Conservation (phyloP, 2,797 vertebrate species). For the Remorina albescens region DNA sequence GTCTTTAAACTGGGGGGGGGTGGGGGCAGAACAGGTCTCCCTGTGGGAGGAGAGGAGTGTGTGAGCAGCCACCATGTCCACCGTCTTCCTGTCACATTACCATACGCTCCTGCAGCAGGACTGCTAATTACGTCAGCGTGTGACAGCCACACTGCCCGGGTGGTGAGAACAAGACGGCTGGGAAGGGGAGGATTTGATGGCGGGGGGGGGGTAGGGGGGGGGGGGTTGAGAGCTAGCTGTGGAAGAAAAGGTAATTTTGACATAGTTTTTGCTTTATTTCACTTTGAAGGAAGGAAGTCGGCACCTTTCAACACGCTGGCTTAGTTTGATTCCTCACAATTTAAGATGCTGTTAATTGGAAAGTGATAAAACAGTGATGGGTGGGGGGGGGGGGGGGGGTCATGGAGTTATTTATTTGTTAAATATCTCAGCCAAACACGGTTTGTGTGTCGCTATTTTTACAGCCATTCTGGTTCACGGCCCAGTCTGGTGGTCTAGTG, state of each 20-base stretch:
- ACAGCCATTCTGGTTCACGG: conserved; percentile 47
- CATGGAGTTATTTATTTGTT: conserved; percentile 32
- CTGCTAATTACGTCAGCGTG: conserved; percentile 77
- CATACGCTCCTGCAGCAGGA: conserved; percentile 72
- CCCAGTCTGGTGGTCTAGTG: conserved; percentile 59
- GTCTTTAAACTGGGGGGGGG: conserved; percentile 28
- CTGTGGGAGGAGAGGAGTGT: conserved; percentile 51
- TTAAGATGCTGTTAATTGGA: conserved; percentile 41
- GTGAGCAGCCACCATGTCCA: conserved; percentile 71
- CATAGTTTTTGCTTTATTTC: conserved; percentile 32
- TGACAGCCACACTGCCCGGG: conserved; percentile 72
- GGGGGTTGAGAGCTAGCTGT: conserved; percentile 15
- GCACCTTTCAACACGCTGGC: conserved; percentile 21
- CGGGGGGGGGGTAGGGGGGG: conserved; percentile 10
- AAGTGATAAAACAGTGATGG: conserved; percentile 27
- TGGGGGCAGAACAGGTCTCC: conserved; percentile 22
- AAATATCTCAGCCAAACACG: conserved; percentile 36
- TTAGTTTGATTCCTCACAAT: conserved; percentile 25
- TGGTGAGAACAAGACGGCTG: conserved; percentile 55
- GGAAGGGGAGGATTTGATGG: conserved; percentile 29
- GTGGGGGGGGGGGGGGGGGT: too few relatives aligned
- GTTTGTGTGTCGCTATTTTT: conserved; percentile 62
- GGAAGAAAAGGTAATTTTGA: conserved; percentile 35
- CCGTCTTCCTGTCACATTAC: conserved; percentile 79
- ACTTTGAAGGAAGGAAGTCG: neutral